Conservation (phyloP, 37 sponge, comb jelly and placozoan genomes). For the Bolinopsis microptera region DNA sequence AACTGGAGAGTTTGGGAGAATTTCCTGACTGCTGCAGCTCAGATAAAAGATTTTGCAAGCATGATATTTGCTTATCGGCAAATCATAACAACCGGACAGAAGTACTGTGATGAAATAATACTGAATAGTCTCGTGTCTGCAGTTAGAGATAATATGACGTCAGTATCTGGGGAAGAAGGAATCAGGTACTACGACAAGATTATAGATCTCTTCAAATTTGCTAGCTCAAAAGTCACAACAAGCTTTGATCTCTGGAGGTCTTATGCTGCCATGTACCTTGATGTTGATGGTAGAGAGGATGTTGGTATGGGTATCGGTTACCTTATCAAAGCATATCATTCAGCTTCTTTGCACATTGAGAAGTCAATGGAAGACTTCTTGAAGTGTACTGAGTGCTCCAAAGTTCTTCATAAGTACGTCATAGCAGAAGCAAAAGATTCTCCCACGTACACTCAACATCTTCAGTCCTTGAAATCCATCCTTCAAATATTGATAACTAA, state of each 20-base stretch:
- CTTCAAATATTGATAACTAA: constrained; percentile 56
- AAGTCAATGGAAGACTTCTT: constrained; percentile 36
- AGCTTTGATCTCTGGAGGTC: constrained; percentile 7
- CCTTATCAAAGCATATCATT: constrained; percentile 57
- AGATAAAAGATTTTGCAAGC: background rate
- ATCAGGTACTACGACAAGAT: background rate
- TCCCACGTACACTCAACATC: background rate
- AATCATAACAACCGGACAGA: background rate
- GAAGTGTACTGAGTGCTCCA: background rate
- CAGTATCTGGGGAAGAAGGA: background rate
- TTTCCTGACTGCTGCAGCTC: constrained; percentile 69
- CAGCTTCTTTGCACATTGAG: constrained; percentile 19
- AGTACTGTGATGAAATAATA: background rate
- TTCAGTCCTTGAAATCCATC: constrained; percentile 32
- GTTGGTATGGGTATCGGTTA: constrained; percentile 36
- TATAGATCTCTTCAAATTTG: constrained; percentile 31
- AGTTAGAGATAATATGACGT: constrained; percentile 13
- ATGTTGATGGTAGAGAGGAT: background rate
- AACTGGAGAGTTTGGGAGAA: constrained; percentile 96
- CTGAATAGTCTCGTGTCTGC: constrained; percentile 28
- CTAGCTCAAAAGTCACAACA: constrained; percentile 49
- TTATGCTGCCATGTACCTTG: constrained; percentile 21
- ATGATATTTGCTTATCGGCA: background rate
- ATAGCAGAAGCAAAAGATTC: constrained; percentile 3
- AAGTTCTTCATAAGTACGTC: background rate